These are phyloP conservation scores for Platysteira castanea DNA, from an alignment of 2,113 vertebrate genomes.

Conservation along the genomic window DNA sequence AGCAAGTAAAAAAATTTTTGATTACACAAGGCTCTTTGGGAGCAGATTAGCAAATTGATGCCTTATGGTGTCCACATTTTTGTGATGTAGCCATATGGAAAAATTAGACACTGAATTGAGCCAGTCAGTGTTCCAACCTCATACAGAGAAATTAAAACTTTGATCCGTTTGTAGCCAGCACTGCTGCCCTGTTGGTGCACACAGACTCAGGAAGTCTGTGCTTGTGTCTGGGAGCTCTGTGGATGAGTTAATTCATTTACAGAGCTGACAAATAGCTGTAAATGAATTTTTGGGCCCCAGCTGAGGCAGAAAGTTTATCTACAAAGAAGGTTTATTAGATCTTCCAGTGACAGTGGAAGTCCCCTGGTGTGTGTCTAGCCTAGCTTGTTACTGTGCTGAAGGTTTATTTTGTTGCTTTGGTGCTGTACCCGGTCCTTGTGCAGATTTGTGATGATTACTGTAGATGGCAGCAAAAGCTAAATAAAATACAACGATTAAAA, in stretches of 20 bases:
- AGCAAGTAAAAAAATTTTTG: background rate
- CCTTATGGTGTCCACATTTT: background rate
- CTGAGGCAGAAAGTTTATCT: background rate
- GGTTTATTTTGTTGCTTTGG: background rate
- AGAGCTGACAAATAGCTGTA: background rate
- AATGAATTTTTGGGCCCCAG: background rate
- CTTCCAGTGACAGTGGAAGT: background rate
- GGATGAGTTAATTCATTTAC: background rate
- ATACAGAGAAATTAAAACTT: background rate
- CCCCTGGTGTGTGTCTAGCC: background rate
- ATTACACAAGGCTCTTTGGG: background rate
- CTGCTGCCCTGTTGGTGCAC: background rate
- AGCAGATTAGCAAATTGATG: background rate
- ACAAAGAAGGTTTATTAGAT: background rate
- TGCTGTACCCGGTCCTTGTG: background rate
- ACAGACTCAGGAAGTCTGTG: background rate
- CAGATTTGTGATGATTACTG: slow-evolving; percentile 51
- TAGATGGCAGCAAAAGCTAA: slow-evolving; percentile 77
- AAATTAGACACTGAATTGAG: background rate
- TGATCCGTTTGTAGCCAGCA: background rate
- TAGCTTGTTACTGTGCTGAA: background rate
- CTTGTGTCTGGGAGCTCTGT: background rate
- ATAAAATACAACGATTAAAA: slow-evolving; percentile 28
- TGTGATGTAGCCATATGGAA: background rate
- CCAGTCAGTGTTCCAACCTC: background rate